Base-by-base conservation (phyloP, 2,888 invertebrate species). In the Caenorhabditis sinica region DNA sequence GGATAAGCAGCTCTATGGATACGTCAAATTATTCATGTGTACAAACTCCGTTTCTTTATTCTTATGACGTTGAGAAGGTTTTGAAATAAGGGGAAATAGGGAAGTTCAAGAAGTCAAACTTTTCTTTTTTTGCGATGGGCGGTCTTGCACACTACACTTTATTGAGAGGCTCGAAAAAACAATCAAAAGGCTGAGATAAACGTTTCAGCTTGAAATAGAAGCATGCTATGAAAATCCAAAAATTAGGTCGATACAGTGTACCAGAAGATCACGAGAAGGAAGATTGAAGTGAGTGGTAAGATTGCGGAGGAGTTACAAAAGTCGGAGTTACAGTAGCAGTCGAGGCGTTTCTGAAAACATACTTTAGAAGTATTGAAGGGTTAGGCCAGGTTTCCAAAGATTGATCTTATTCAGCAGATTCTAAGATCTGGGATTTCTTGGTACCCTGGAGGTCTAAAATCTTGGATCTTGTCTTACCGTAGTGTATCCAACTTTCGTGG, bases 251-350 rank as follows among this genome's bases (percentile, higher is more conserved):
- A 20, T 49, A 20, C 49, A 5, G n/a, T 49, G 49, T 49, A 20
- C 49, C 49, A 45, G 20, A 45, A 60, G 28, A 56, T 15, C 30
- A 30, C 33, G 30, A 45, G 25, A 36, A 73, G 17, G 15, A 53
- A 13, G 15, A 25, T 20, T 11, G 33, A 25, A n/a, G 13, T 23
- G 5, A 25, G 5, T 1, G 69, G 25, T 17, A n/a, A 17, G 17
- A 4, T 0, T 8, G 61, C 0, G 1, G 76, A 45, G 2, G 76
- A 61, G 28, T 76, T 76, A 40, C 76, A 76, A 40, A 76, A 76
- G 28, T 76, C 76, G 0, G n/a, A 25, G 36, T 66, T 58, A n/a
- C 76, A 76, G 49, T 76, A 76, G 68, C 76, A 76, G 20, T 76
- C 76, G 45, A 76, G 33, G 17, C 75, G 75, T 30, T 68, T 58